Evolutionary conservation across 1,140 invertebrate species (phyloP).

Genomic region (Piezodorus guildinii): DNA sequence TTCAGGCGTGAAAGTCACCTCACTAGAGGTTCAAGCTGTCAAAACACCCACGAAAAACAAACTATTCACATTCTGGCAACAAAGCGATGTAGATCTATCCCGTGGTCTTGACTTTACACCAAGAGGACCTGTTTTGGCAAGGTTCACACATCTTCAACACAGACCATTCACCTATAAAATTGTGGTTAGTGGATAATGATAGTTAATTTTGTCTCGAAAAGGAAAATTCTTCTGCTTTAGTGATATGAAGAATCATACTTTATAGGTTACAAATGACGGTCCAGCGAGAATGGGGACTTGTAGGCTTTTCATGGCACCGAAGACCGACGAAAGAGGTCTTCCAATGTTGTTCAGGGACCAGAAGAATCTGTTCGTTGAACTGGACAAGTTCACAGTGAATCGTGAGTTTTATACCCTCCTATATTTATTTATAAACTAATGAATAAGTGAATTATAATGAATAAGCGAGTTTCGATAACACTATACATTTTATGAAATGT

Average conservation of each 20-base stretch:
- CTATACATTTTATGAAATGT: no score
- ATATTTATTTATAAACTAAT: no score
- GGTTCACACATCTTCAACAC: constrained; percentile 41
- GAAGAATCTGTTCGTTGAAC: constrained; percentile 40
- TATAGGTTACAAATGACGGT: constrained; percentile 24
- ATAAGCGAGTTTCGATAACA: no score
- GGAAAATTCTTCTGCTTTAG: no score
- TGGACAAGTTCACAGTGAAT: constrained; percentile 42
- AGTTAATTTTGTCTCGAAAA: no score
- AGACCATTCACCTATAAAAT: constrained; percentile 34
- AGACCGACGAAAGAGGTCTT: constrained; percentile 40
- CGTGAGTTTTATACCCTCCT: no score
- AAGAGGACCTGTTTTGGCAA: constrained; percentile 35
- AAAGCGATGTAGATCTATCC: constrained; percentile 38
- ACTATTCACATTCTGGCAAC: constrained; percentile 39
- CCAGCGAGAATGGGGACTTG: constrained; percentile 36
- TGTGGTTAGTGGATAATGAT: constrained; percentile 21
- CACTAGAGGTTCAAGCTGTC: constrained; percentile 37
- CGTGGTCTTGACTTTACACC: constrained; percentile 40
- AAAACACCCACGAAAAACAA: constrained; percentile 29
- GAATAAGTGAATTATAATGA: no score
- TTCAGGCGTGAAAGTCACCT: constrained; percentile 40
- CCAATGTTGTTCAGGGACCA: constrained; percentile 39
- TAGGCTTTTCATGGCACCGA: constrained; percentile 47
- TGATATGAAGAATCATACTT: neutral